These are phyloP conservation scores for Lordiphosa stackelbergi DNA, from an alignment of 1,140 invertebrate species.

Conservation along the genomic window DNA sequence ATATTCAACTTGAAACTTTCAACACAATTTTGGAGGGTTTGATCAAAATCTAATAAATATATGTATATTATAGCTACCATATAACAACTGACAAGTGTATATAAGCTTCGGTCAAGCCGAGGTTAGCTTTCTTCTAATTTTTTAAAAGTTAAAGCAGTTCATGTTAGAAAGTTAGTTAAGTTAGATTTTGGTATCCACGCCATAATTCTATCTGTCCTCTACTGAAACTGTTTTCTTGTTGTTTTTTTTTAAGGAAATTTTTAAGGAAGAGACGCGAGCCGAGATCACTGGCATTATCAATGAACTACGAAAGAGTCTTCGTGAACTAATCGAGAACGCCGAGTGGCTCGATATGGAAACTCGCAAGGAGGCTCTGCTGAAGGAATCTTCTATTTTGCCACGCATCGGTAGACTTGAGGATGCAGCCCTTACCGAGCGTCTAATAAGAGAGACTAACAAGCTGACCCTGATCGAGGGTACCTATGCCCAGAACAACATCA, in stretches of 20 bases:
- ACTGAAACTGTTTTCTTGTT: slow-evolving; percentile 76
- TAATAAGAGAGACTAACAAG: slow-evolving; percentile 40
- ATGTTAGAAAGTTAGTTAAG: too few species aligned
- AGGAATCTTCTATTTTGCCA: slow-evolving; percentile 79
- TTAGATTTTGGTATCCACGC: too few species aligned
- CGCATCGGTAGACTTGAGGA: slow-evolving; percentile 82
- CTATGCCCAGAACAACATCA: slow-evolving; percentile 47
- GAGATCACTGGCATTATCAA: slow-evolving; percentile 46
- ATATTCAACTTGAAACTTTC: too few species aligned
- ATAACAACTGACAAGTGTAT: too few species aligned
- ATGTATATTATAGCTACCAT: too few species aligned
- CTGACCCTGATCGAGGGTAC: slow-evolving; percentile 23
- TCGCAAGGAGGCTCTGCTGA: slow-evolving; percentile 79
- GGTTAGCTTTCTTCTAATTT: too few species aligned
- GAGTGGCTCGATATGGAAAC: slow-evolving; percentile 86
- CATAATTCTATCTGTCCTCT: slow-evolving; percentile 50
- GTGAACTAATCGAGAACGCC: slow-evolving; percentile 80
- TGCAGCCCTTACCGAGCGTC: slow-evolving; percentile 14
- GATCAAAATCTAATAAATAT: too few species aligned
- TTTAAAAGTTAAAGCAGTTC: too few species aligned
- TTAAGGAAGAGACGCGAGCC: slow-evolving; percentile 31
- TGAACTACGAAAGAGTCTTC: slow-evolving; percentile 80
- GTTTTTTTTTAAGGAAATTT: slow-evolving; percentile 36
- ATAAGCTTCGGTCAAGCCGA: too few species aligned
- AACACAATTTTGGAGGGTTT: too few species aligned